phyloP scores from a whole-genome alignment of 2,888 invertebrate genomes.

The Hipparchia semele region DNA sequence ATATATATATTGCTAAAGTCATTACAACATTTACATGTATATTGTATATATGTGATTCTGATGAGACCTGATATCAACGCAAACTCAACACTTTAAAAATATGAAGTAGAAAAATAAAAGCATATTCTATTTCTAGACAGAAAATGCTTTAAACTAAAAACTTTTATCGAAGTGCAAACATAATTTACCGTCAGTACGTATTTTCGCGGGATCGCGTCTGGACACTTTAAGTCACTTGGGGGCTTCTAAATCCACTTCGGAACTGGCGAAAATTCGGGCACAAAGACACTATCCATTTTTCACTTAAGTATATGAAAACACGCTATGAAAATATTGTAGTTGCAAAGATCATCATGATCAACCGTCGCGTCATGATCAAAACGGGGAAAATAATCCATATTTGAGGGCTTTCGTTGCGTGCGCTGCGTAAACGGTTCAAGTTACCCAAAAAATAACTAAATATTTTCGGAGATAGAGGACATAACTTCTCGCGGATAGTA shows the following conservation, averaged over 20 bases:
- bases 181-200: constrained; percentile 11
- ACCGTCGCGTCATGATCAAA: too few species aligned
- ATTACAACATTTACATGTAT: too few species aligned
- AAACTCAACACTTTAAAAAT: background rate
- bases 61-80: background rate
- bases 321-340: too few species aligned
- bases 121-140: constrained; percentile 1
- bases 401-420: too few species aligned
- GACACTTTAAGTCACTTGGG: constrained; percentile 15
- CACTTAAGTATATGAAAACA: background rate
- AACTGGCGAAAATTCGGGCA: background rate
- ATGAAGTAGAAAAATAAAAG: background rate
- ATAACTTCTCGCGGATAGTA: too few species aligned
- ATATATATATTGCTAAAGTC: too few species aligned
- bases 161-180: constrained; percentile 5
- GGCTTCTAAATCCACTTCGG: constrained; percentile 7
- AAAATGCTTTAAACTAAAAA: background rate
- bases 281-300: background rate
- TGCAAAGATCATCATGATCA: too few species aligned
- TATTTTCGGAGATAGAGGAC: too few species aligned
- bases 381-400: too few species aligned
- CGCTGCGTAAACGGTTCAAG: too few species aligned
- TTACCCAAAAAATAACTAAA: too few species aligned
- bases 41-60: too few species aligned
- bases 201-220: constrained; percentile 10